phyloP scores from a whole-genome alignment of 2,113 vertebrate species.

The Otus sunia region DNA sequence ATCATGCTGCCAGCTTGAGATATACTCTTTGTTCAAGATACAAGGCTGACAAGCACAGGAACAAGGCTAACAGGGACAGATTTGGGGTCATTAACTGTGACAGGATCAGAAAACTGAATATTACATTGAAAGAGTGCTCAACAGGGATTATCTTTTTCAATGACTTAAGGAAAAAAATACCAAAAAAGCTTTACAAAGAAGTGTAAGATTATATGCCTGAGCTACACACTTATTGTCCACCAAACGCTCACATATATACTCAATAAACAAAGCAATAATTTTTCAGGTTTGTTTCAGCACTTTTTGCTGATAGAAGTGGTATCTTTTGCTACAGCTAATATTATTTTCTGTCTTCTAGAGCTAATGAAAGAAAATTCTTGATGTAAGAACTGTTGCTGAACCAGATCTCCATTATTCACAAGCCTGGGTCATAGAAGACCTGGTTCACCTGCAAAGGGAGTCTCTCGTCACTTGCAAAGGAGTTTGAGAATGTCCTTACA shows the following conservation, averaged over 20 bases:
- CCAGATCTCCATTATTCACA: background rate
- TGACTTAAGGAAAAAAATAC: background rate
- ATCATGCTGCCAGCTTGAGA: background rate
- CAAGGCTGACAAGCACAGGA: background rate
- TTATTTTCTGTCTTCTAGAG: background rate
- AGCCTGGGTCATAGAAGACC: background rate
- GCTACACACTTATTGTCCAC: background rate
- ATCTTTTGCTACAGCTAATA: background rate
- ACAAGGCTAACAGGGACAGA: background rate
- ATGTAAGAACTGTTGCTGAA: background rate
- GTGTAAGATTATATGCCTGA: background rate
- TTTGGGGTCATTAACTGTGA: background rate
- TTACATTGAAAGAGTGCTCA: background rate
- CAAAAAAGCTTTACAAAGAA: background rate
- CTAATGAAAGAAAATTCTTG: background rate
- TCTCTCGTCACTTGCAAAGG: background rate
- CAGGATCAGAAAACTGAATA: background rate
- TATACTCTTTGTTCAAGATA: background rate
- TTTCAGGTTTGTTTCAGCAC: background rate
- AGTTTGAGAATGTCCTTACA: background rate
- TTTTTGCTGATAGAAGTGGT: background rate
- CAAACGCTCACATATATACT: accelerated
- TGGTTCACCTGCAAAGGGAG: background rate
- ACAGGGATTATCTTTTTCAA: background rate
- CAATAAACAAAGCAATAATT: background rate